A percentile compares a stretch with the other conserved stretches of the same genome.
Evolutionary conservation across 2,888 invertebrate genomes (phyloP).

Genomic region (Eucriotettix oculatus): DNA sequence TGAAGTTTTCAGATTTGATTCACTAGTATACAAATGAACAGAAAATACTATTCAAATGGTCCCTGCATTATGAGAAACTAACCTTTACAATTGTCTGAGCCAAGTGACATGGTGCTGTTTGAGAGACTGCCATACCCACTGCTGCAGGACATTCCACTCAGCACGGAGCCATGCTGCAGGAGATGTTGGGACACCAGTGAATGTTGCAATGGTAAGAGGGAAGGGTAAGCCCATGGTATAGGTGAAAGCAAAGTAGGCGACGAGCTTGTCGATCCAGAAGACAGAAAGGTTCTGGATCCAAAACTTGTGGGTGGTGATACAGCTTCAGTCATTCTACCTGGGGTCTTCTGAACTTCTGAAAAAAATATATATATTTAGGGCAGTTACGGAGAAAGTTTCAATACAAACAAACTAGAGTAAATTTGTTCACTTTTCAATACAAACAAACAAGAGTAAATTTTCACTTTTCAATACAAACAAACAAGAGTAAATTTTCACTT

Average conservation of each 20-base stretch:
- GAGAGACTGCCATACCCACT: slow-evolving; percentile 5
- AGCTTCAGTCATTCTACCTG: too few relatives aligned
- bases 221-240: neutral
- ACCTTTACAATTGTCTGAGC: slow-evolving; percentile 3
- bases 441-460: too few relatives aligned
- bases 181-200: neutral
- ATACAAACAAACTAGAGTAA: too few relatives aligned
- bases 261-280: slow-evolving; percentile 19
- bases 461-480: too few relatives aligned
- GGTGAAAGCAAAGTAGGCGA: slow-evolving; percentile 14
- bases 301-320: slow-evolving; percentile 1
- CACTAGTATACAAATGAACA: too few relatives aligned
- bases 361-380: too few relatives aligned
- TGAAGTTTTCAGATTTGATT: too few relatives aligned
- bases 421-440: too few relatives aligned
- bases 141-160: neutral
- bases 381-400: too few relatives aligned
- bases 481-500: too few relatives aligned
- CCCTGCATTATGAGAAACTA: neutral
- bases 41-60: too few relatives aligned
- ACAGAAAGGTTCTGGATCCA: slow-evolving; percentile 21
- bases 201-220: neutral
- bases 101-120: slow-evolving; percentile 7
- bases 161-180: neutral
- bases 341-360: too few relatives aligned